phyloP scores from a whole-genome alignment of 2,113 vertebrate genomes.

The Podocnemis expansa region DNA sequence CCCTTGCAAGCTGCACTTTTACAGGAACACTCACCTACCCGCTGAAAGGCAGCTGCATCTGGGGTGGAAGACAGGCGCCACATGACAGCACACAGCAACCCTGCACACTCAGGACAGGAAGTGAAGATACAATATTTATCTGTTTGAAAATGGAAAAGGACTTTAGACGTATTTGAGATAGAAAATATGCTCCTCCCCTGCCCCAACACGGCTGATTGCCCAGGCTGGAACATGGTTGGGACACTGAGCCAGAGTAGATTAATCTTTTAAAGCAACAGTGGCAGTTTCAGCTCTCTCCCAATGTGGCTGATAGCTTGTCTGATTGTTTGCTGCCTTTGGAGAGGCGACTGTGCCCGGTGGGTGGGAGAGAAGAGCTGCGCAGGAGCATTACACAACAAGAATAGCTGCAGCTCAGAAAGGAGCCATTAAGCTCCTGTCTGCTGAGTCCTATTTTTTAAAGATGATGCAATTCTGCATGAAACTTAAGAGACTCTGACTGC shows the following conservation, averaged over 20 bases:
- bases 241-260: not conserved
- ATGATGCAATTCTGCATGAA: not conserved
- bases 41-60: not conserved
- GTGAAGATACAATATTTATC: accelerated
- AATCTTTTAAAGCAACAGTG: not conserved
- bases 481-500: not conserved
- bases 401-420: not conserved
- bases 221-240: not conserved
- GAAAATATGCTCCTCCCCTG: not conserved
- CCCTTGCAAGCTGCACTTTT: accelerated
- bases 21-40: not conserved
- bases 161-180: not conserved
- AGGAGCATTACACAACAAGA: not conserved
- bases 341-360: not conserved
- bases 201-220: not conserved
- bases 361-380: not conserved
- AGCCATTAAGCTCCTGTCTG: not conserved
- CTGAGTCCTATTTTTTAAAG: not conserved
- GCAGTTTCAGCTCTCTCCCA: not conserved
- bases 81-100: not conserved
- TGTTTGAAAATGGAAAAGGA: not conserved
- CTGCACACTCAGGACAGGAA: not conserved
- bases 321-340: not conserved
- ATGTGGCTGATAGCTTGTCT: not conserved
- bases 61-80: not conserved